Base-by-base conservation (phyloP, 2,888 invertebrate genomes). In the Sminthurides aquaticus region DNA sequence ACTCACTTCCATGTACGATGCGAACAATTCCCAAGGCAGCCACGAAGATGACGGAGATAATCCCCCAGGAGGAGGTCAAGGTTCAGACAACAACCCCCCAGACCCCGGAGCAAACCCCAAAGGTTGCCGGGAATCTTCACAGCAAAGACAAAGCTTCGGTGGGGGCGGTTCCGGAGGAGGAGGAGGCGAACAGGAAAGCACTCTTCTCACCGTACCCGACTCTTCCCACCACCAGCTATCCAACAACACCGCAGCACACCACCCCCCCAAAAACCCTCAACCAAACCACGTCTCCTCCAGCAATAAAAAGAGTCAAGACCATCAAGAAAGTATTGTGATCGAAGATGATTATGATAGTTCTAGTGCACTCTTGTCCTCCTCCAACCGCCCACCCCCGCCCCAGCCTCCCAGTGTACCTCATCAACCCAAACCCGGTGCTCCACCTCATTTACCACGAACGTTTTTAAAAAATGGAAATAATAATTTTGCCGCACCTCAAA, bases 381-480 rank as follows among this genome's bases (percentile, higher is more conserved):
- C 18, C 8, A 18, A 8, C 5, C 20, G 5, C 20, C 8, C 15
- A 22, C 52, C 52, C 20, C 29, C 26, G 29, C 26, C 57, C 24
- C 15, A n/a, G 8, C 25, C 26, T 11, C 29, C 26, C 57, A 28
- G 29, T 27, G 57, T 57, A 57, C 26, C 57, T 28, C 57, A 27
- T 22, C 8, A 27, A 27, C 43, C 34, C n/a, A n/a, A n/a, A n/a
- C n/a, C n/a, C n/a, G n/a, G n/a, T 24, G 34, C 59, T 3, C 34
- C 25, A 20, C 52, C 52, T 15, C 20, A 15, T 52, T 34, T 34
- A 15, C 52, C 52, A 52, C 52, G 20, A 52, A 22, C 22, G 22
- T 52, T 62, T 20, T 69, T 68, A 49, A 65, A 69, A 61, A 73
- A 73, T 61, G 71, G 71, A 25, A 73, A 73, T 66, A 73, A 73